phyloP scores from a whole-genome alignment of 1,140 invertebrate genomes.

The Notospermus geniculatus region DNA sequence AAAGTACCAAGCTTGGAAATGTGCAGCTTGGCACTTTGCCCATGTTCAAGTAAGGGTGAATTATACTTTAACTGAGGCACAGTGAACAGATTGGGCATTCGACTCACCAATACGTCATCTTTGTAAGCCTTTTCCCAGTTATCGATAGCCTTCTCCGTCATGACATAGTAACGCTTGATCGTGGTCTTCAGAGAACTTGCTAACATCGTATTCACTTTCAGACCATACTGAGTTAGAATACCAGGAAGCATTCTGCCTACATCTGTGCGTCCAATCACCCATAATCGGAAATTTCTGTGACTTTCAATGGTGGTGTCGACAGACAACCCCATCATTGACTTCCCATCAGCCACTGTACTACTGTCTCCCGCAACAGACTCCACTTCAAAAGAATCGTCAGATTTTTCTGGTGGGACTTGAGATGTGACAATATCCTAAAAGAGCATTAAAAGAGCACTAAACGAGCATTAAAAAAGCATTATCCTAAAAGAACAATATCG shows the following conservation, averaged over 20 bases:
- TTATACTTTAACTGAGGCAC: too few relatives aligned
- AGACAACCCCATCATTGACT: neutral
- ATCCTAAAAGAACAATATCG: too few relatives aligned
- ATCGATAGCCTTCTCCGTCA: neutral
- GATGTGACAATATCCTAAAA: conserved; percentile 25
- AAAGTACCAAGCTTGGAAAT: too few relatives aligned
- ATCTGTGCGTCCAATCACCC: conserved; percentile 41
- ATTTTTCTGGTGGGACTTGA: conserved; percentile 13
- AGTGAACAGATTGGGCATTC: too few relatives aligned
- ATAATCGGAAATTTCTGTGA: conserved; percentile 38
- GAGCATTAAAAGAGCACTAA: conserved; percentile 28
- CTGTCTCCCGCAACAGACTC: neutral
- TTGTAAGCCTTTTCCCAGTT: neutral
- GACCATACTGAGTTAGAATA: conserved; percentile 12
- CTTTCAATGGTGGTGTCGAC: conserved; percentile 16
- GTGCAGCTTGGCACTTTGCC: too few relatives aligned
- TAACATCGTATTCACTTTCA: too few relatives aligned
- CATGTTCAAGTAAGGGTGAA: too few relatives aligned
- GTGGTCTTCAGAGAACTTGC: too few relatives aligned
- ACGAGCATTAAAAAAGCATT: neutral
- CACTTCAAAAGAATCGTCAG: neutral
- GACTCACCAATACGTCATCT: neutral
- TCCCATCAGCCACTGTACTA: neutral
- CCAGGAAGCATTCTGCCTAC: conserved; percentile 39
- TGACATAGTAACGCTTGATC: neutral